Evolutionary conservation across 1,140 invertebrate species (phyloP).

Genomic region (Ceratitis capitata): DNA sequence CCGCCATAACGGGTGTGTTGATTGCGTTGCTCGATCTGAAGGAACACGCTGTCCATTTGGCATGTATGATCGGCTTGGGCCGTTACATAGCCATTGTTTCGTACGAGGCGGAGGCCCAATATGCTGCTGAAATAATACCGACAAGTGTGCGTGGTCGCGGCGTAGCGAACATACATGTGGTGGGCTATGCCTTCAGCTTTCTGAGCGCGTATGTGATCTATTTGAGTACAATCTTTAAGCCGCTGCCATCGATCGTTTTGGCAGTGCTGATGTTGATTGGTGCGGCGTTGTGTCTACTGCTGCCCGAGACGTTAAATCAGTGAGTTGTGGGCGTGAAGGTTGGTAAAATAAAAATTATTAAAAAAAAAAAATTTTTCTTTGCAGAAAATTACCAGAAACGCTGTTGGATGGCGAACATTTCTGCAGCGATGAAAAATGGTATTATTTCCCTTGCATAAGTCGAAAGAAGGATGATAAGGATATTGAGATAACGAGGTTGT

Average conservation of each 20-base stretch:
- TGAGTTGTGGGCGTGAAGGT: slow-evolving; percentile 41
- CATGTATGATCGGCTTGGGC: slow-evolving; percentile 67
- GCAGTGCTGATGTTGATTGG: slow-evolving; percentile 69
- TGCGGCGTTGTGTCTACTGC: slow-evolving; percentile 67
- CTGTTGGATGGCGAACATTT: slow-evolving; percentile 71
- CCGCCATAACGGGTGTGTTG: slow-evolving; percentile 58
- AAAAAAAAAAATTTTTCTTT: slow-evolving; percentile 37
- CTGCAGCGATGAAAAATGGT: slow-evolving; percentile 67
- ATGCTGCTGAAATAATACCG: slow-evolving; percentile 74
- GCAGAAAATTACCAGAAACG: slow-evolving; percentile 68
- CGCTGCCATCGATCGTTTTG: slow-evolving; percentile 68
- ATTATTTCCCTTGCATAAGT: slow-evolving; percentile 57
- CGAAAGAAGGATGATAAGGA: slow-evolving; percentile 46
- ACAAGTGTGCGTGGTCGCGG: slow-evolving; percentile 72
- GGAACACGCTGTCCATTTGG: slow-evolving; percentile 50
- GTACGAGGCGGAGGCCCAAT: slow-evolving; percentile 73
- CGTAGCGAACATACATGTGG: slow-evolving; percentile 69
- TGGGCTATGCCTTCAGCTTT: slow-evolving; percentile 67
- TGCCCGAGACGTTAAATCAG: slow-evolving; percentile 72
- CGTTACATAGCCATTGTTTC: slow-evolving; percentile 72
- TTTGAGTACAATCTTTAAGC: slow-evolving; percentile 66
- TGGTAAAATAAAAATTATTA: background rate
- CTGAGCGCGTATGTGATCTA: slow-evolving; percentile 63
- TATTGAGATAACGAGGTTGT: slow-evolving; percentile 16
- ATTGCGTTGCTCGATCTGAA: slow-evolving; percentile 52